Conservation (phyloP, 1,140 invertebrate genomes). For the Macrosteles quadrilineatus region DNA sequence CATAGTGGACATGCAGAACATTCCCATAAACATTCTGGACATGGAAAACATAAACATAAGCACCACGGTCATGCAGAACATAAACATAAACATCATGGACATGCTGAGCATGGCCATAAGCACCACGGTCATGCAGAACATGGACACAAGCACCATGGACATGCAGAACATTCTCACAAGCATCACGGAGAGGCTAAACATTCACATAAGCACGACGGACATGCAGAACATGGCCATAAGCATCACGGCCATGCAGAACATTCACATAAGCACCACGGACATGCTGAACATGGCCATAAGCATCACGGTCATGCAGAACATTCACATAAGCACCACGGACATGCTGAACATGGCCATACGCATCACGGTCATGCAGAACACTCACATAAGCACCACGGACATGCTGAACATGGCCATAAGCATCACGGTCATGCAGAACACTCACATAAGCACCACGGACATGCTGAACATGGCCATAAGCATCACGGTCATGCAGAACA, state of each 20-base stretch:
- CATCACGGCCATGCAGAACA: constrained; percentile 22
- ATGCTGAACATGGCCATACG: constrained; percentile 19
- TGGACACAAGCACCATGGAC: constrained; percentile 12
- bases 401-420: constrained; percentile 22
- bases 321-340: constrained; percentile 22
- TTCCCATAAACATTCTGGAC: constrained; percentile 27
- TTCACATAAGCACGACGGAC: constrained; percentile 6
- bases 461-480: constrained; percentile 8
- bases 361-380: constrained; percentile 19
- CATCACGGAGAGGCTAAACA: constrained; percentile 17
- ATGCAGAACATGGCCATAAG: constrained; percentile 20
- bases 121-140: constrained; percentile 18
- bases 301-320: constrained; percentile 29
- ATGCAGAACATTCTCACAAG: constrained; percentile 14
- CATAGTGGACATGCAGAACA: constrained; percentile 29
- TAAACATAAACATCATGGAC: constrained; percentile 9
- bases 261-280: constrained; percentile 23
- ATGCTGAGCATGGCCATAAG: constrained; percentile 13
- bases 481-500: constrained; percentile 10
- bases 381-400: constrained; percentile 18
- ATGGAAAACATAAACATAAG: constrained; percentile 28
- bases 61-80: constrained; percentile 29
- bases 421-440: constrained; percentile 23
- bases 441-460: constrained; percentile 14
- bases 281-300: constrained; percentile 29